Base-by-base conservation (phyloP, 2,888 invertebrate species). In the Erebia aethiops region DNA sequence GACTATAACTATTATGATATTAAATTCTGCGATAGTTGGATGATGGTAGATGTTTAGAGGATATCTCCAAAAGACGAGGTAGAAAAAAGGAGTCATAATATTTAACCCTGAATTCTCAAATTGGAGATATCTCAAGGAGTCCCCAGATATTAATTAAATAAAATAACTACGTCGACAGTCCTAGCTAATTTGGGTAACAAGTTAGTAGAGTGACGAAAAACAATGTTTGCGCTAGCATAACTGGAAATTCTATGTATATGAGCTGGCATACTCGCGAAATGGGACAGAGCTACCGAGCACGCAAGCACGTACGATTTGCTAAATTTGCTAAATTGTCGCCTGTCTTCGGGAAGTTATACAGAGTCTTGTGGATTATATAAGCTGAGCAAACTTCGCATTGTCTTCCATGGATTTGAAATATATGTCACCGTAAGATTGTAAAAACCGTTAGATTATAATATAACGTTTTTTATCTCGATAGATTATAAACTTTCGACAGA, bases 251-350 rank as follows among this genome's bases (percentile, higher is more conserved):
- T 61, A 43, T 18, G 35, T 35, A 35, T 35, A 61, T 43, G 61
- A 46, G n/a, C 11, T 43, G 61, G 16, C 16, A 60, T 43, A 46
- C 43, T 61, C 46, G 18, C 46, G 14, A 46, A 46, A 46, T 61
- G 18, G 46, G 60, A 10, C 41, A 60, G 41, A 49, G 61, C 16
- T 62, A 62, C 18, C 46, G 46, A 46, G 61, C 61, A 61, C 61
- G 61, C 46, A 18, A 46, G 61, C 61, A 62, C 61, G 61, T 62
- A 62, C 61, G 10, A 62, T 18, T 5, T 16, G 43, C 14, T 62
- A 21, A 49, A 62, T 18, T 5, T 16, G 43, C 14, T 62, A 21
- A 49, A 62, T 62, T 62, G 61, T 62, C 46, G 46, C 18, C 13
- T 43, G 10, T 43, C 11, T 62, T 62, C 2, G 21, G 46, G 18